Evolutionary conservation across 2,113 vertebrate species (phyloP), one percentile per base, ranked within the genome.

Genomic region (Rostratula benghalensis): DNA sequence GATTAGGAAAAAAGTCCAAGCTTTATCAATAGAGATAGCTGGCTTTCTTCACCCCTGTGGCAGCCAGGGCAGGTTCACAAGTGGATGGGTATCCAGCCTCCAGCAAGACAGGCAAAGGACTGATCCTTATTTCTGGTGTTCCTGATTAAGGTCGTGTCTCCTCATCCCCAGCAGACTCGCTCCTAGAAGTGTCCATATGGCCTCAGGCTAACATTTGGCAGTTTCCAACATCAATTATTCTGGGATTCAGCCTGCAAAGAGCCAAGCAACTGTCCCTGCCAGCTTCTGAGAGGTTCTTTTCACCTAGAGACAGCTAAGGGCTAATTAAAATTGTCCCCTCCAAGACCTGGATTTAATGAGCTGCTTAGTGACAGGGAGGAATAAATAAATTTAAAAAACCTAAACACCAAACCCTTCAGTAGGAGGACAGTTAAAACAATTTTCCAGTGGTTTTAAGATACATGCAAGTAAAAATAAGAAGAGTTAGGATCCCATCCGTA

Each of bases 311-410:
- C 10, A 30, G 28, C 68, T 37, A 68, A 75, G 24, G 87, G 35
- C 78, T 95, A 79, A 97, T 96, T 89, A 93, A 96, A 97, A 89
- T 48, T 67, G 45, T 92, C 60, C 60, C 41, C 41, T 95, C 25
- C 22, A 87, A 63, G 60, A 45, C 37, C 23, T 69, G 31, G 20
- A 35, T 86, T 95, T 92, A 95, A 92, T 67, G 74, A 95, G 24
- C 27, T 91, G 31, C 85, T 93, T 73, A 93, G 68, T 87, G 61
- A 54, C 20, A 46, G 6, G 28, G 45, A 94, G 24, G 31, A 46
- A 79, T 71, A 57, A 56, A 76, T 60, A 71, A 71, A 76, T 64
- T 39, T 59, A 56, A 65, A 45, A 53, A 65, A 54, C 11, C 13
- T 16, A 28, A 54, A 16, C 8, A 3, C 7, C 18, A 43, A 43